These are phyloP conservation scores for Plebejus anna DNA, from an alignment of 2,888 invertebrate genomes.

Conservation along the genomic window DNA sequence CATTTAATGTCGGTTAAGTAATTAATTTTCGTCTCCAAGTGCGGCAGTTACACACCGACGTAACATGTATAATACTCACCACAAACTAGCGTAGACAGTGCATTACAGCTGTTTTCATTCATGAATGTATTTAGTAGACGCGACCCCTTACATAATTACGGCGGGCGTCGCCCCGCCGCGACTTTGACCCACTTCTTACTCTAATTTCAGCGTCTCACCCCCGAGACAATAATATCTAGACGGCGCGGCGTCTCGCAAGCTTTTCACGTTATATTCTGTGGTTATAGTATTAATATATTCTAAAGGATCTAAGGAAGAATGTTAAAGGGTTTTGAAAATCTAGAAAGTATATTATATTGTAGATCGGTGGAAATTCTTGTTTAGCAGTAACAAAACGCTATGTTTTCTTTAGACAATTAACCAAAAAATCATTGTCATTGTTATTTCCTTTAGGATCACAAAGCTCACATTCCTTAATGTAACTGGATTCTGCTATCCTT, in stretches of 20 bases:
- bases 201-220: conserved; percentile 71
- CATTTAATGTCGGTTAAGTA: no score
- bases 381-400: no score
- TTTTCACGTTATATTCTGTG: background rate
- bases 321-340: background rate
- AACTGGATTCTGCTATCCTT: background rate
- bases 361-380: no score
- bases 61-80: background rate
- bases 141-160: conserved; percentile 70
- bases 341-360: no score
- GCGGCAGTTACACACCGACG: background rate
- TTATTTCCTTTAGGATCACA: background rate
- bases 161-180: conserved; percentile 60
- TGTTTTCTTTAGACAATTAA: background rate
- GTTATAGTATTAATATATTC: background rate
- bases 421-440: background rate
- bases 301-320: background rate
- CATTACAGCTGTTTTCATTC: conserved; percentile 26
- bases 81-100: conserved; percentile 5
- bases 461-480: background rate
- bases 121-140: conserved; percentile 41
- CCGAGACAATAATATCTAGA: conserved; percentile 52
- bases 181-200: conserved; percentile 77
- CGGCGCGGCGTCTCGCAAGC: conserved; percentile 30
- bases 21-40: no score